A percentile compares a stretch with the other conserved stretches of the same genome.
These are phyloP conservation scores for Cyanistes caeruleus DNA, from an alignment of 2,113 vertebrate species.

Conservation along the genomic window DNA sequence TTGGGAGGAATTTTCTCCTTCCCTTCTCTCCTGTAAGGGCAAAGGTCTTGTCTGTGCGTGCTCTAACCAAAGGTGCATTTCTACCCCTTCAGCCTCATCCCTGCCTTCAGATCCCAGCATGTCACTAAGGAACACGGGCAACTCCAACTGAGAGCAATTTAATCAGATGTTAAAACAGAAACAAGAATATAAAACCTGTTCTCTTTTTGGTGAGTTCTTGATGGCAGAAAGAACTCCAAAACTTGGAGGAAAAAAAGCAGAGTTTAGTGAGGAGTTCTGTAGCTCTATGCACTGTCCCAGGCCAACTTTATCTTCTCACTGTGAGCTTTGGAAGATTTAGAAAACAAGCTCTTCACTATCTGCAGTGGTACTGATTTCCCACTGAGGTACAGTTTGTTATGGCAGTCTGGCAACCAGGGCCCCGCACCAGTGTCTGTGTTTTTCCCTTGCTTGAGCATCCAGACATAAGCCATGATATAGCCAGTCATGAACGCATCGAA, in stretches of 20 bases:
- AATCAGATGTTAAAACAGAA: constrained; percentile 33
- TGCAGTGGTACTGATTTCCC: constrained; percentile 91
- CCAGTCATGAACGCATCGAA: constrained; percentile 99
- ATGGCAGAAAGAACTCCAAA: neutral
- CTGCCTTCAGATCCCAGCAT: neutral
- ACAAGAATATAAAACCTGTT: neutral
- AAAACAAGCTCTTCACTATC: constrained; percentile 92
- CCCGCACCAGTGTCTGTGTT: neutral
- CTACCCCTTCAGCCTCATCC: neutral
- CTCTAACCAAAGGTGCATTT: neutral
- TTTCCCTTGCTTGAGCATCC: constrained; percentile 64
- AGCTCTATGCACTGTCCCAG: constrained; percentile 74
- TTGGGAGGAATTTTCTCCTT: neutral
- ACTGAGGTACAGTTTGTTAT: constrained; percentile 97
- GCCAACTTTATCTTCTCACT: constrained; percentile 88
- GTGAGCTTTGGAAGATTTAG: constrained; percentile 92
- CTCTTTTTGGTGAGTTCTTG: neutral
- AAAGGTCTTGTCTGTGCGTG: neutral
- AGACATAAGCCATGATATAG: constrained; percentile 88
- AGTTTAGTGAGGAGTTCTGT: neutral
- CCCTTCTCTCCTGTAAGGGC: neutral
- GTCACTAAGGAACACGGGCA: neutral
- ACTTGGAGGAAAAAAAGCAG: neutral
- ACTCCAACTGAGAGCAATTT: constrained; percentile 7
- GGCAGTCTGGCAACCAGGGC: constrained; percentile 79